A percentile compares a stretch with the other conserved stretches of the same genome.
phyloP scores from a whole-genome alignment of 1,140 invertebrate species.

The Hyposmocoma kahamanoa region DNA sequence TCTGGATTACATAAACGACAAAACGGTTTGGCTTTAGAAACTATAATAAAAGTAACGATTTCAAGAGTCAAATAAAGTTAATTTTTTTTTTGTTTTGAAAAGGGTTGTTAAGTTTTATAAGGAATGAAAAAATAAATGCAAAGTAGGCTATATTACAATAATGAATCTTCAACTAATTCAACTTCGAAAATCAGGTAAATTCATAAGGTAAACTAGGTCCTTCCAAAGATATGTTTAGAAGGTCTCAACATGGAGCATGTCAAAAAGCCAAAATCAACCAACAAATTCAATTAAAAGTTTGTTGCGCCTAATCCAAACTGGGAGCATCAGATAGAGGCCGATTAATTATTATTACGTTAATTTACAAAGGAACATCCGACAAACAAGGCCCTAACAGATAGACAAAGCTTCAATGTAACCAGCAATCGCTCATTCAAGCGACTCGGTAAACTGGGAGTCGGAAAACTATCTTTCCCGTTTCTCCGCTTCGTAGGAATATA shows the following conservation, averaged over 20 bases:
- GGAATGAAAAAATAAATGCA: too few relatives aligned
- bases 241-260: conserved; percentile 39
- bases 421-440: conserved; percentile 54
- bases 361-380: conserved; percentile 51
- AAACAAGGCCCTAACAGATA: conserved; percentile 49
- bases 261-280: conserved; percentile 64
- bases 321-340: conserved; percentile 55
- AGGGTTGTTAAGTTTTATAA: too few relatives aligned
- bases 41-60: too few relatives aligned
- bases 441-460: conserved; percentile 28
- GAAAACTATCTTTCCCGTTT: conserved; percentile 43
- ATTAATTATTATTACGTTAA: conserved; percentile 60
- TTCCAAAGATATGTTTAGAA: conserved; percentile 51
- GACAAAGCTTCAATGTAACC: conserved; percentile 57
- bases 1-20: too few relatives aligned
- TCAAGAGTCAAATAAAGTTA: too few relatives aligned
- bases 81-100: too few relatives aligned
- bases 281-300: conserved; percentile 70
- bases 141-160: too few relatives aligned
- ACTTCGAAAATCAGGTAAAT: too few relatives aligned
- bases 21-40: too few relatives aligned
- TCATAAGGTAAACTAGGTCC: conserved; percentile 34
- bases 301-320: conserved; percentile 47
- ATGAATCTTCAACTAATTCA: too few relatives aligned
- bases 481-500: conserved; percentile 35